phyloP scores from a whole-genome alignment of 2,797 vertebrate species.

The Pyrocephalus nanus region DNA sequence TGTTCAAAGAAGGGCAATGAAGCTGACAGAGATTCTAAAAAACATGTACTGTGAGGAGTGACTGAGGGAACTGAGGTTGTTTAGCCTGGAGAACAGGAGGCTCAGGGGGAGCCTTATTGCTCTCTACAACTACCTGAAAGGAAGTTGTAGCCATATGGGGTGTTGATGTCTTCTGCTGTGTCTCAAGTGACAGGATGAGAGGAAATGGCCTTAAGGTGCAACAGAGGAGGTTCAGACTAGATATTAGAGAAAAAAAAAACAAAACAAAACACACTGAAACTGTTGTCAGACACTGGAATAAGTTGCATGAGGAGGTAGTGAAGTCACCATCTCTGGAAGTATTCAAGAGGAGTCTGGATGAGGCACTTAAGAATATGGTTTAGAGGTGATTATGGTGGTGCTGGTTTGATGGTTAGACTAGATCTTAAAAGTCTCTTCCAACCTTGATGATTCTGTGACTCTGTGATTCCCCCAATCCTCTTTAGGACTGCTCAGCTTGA shows the following conservation, averaged over 20 bases:
- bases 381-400: not conserved
- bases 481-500: not conserved
- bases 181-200: not conserved
- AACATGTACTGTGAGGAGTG: not conserved
- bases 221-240: not conserved
- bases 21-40: not conserved
- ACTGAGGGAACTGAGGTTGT: not conserved
- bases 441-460: not conserved
- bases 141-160: not conserved
- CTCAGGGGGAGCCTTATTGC: accelerated
- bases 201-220: not conserved
- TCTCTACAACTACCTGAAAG: not conserved
- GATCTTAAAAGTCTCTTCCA: not conserved
- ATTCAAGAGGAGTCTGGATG: not conserved
- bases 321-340: not conserved
- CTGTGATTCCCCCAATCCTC: not conserved
- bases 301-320: not conserved
- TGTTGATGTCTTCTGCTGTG: not conserved
- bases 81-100: not conserved
- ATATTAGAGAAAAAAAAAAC: not conserved
- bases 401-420: not conserved
- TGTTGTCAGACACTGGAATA: not conserved
- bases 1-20: not conserved
- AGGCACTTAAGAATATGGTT: not conserved
- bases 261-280: not conserved